Conservation (phyloP, 2,113 vertebrate species). For the Hassar affinis region DNA sequence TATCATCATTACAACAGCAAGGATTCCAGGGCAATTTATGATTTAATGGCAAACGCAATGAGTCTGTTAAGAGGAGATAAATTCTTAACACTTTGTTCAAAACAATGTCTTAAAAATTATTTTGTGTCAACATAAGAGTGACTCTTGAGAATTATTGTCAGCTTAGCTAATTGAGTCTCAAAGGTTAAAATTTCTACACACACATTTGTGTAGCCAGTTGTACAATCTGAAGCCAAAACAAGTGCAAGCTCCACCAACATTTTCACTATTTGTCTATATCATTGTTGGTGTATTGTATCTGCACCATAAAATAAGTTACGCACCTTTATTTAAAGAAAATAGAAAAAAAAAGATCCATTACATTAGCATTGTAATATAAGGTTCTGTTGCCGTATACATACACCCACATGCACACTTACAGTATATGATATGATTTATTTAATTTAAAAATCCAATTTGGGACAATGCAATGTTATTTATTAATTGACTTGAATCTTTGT, state of each 20-base stretch:
- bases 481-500: no score
- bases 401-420: not conserved
- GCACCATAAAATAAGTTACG: no score
- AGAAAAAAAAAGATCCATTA: not conserved
- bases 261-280: not conserved
- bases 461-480: no score
- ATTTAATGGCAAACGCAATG: not conserved
- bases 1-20: not conserved
- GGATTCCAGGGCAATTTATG: not conserved
- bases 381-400: not conserved
- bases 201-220: not conserved
- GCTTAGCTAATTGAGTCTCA: not conserved
- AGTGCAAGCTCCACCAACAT: not conserved
- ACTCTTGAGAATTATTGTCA: not conserved
- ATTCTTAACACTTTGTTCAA: not conserved
- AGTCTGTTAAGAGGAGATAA: not conserved
- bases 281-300: no score
- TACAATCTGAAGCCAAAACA: not conserved
- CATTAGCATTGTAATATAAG: no score
- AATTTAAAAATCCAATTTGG: no score
- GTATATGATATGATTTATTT: not conserved
- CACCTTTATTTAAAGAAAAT: not conserved
- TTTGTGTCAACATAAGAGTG: not conserved
- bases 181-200: constrained; percentile 1
- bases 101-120: constrained; percentile 5